These are phyloP conservation scores for Gymnocephalus cernua DNA, from an alignment of 2,113 vertebrate genomes.

Conservation along the genomic window DNA sequence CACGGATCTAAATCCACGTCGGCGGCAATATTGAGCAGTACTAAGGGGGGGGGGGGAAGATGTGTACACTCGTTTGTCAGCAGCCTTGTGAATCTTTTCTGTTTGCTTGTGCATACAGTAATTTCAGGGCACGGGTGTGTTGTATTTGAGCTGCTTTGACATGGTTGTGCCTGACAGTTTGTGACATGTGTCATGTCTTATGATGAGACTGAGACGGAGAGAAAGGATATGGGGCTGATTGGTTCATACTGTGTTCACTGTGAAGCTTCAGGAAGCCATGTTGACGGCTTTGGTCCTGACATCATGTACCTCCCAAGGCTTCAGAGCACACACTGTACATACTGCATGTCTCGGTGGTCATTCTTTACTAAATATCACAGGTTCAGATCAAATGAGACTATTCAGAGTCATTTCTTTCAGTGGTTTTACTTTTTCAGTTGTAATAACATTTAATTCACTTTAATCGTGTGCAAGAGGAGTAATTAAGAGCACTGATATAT, in stretches of 20 bases:
- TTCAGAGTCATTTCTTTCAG: not conserved
- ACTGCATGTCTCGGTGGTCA: not conserved
- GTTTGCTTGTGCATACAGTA: conserved; percentile 11
- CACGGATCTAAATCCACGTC: conserved; percentile 30
- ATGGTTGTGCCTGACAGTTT: conserved; percentile 37
- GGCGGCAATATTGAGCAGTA: conserved; percentile 50
- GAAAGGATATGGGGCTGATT: conserved; percentile 41
- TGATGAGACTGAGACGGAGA: conserved; percentile 44
- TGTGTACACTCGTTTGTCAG: conserved; percentile 35
- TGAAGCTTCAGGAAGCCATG: conserved; percentile 46
- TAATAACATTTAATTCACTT: not conserved
- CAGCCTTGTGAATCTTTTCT: conserved; percentile 8
- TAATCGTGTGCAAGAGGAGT: not conserved
- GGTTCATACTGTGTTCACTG: conserved; percentile 55
- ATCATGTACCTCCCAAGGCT: conserved; percentile 36
- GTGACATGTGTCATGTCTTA: conserved; percentile 55
- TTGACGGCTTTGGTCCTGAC: conserved; percentile 50
- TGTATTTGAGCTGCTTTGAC: conserved; percentile 27
- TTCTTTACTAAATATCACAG: not conserved
- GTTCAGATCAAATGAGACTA: not conserved
- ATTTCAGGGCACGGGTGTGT: conserved; percentile 19
- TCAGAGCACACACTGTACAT: conserved; percentile 23
- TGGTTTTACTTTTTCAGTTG: not conserved
- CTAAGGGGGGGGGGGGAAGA: conserved; percentile 12
- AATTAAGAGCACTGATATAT: not conserved